Base-by-base conservation (phyloP, 2,797 vertebrate genomes). In the Yasuhikotakia modesta region DNA sequence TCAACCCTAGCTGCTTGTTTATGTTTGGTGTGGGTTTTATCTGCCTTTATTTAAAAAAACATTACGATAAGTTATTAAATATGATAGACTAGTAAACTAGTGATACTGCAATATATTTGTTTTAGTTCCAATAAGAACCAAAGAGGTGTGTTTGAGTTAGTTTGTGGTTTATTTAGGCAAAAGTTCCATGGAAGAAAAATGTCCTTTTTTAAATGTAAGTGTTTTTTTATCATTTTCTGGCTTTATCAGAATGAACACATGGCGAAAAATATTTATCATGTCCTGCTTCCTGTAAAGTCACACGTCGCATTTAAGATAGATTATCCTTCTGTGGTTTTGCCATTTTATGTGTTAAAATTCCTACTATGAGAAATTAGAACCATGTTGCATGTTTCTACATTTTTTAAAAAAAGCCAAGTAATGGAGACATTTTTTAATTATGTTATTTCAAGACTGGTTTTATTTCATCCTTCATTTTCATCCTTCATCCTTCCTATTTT, bases 231-330 rank as follows among this genome's bases (percentile, higher is more conserved):
- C 30, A 39, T 64, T 12, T 4, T 64, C 10, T 64, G 19, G 27
- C 1, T 19, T 76, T 68, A 76, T 76, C 73, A n/a, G 53, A 68
- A 10, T 19, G 21, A 68, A 58, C 64, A 76, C 24, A 68, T 22
- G 64, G 52, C n/a, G 48, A 7, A 32, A 21, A 45, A 58, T 52
- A 7, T 35, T 67, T 76, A 67, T 76, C 73, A 43, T 21, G 19
- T 45, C 50, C 63, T 19, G n/a, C 50, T 57, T 76, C 73, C 73
- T 76, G 53, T 22, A 46, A 57, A 45, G 50, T 45, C 24, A 67
- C 52, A 19, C n/a, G 2, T 8, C 21, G 67, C n/a, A 46, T 46
- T 67, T 2, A 58, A 10, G 46, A 57, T 30, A 48, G 24, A 68
- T 43, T 17, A 43, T 57, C 52, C 7, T 35, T 32, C 24, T 58